A percentile compares a stretch with the other conserved stretches of the same genome.
phyloP scores from a whole-genome alignment of 2,113 vertebrate species.

The Mola mola region DNA sequence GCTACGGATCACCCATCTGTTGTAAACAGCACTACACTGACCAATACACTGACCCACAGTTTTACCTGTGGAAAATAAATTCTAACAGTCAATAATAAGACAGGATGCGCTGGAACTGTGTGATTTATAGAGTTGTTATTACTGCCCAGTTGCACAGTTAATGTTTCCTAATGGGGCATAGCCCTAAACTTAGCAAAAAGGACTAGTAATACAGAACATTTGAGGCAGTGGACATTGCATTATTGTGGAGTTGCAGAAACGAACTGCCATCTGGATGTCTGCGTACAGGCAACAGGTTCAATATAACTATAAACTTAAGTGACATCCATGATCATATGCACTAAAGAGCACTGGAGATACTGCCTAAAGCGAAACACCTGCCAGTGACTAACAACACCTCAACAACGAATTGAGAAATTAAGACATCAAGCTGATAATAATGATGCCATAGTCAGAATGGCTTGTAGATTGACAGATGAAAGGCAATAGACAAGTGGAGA shows the following conservation, averaged over 20 bases:
- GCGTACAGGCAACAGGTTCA: background rate
- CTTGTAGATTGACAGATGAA: constrained; percentile 29
- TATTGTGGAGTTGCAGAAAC: constrained; percentile 28
- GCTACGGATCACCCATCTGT: background rate
- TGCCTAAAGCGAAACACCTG: background rate
- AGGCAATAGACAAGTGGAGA: background rate
- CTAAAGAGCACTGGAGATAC: background rate
- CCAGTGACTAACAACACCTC: background rate
- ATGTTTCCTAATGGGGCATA: constrained; percentile 76
- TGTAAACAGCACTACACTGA: constrained; percentile 32
- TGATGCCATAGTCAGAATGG: constrained; percentile 3
- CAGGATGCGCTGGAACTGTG: constrained; percentile 41
- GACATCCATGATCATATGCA: too few species aligned
- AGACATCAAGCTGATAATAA: constrained; percentile 31
- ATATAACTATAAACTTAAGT: background rate
- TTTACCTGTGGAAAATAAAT: constrained; percentile 48
- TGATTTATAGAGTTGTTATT: constrained; percentile 77
- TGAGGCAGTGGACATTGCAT: constrained; percentile 43
- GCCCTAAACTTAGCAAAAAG: constrained; percentile 65
- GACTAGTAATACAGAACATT: constrained; percentile 55
- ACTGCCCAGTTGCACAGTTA: constrained; percentile 75
- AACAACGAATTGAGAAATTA: constrained; percentile 3
- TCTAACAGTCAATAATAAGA: constrained; percentile 27
- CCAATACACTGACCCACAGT: constrained; percentile 28
- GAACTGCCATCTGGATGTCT: constrained; percentile 11